Evolutionary conservation across 2,797 vertebrate species (phyloP), one percentile per base, ranked within the genome.

Genomic region (Melanotaenia trifasciata): DNA sequence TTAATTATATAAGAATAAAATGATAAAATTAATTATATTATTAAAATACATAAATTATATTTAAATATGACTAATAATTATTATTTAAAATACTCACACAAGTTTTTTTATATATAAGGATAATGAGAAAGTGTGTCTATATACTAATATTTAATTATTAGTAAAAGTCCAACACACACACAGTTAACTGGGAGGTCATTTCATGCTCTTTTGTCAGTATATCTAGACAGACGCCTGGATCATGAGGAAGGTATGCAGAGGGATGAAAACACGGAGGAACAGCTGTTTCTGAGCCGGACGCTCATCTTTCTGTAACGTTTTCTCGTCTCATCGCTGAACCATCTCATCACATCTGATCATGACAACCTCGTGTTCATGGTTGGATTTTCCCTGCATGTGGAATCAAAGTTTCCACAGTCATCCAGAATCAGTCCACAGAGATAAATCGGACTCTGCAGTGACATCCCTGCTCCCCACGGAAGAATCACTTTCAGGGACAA

Each of bases 211-310:
- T 33, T 3, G 56, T 71, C 64, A 51, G 67, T 30, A 22, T 72
- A 32, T 64, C 33, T 69, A 76, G 56, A 32, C 64, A 63, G 30
- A 45, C 53, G 61, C 45, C 65, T 75, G 63, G 77, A 58, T 73
- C 65, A 69, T 38, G 63, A 24, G 64, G 65, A 66, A 71, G 40
- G 18, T 78, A 61, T 72, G 59, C 43, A 35, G 28, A 64, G 60
- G 47, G 20, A 47, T 47, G 63, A 78, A 24, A 20, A 59, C 70
- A 72, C 60, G 68, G 53, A 58, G 68, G 67, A 71, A 56, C 84
- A 84, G 51, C 82, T 84, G 82, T 77, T 86, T 51, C 20, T 50
- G 18, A 62, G 30, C 43, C 24, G 20, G 28, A 58, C 16, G 9
- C 32, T 28, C 38, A 30, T 26, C 24, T 36, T 57, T 68, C 33